A percentile compares a stretch with the other conserved stretches of the same genome.
These are phyloP conservation scores for Crotalus adamanteus DNA, from an alignment of 2,797 vertebrate genomes.

Conservation along the genomic window DNA sequence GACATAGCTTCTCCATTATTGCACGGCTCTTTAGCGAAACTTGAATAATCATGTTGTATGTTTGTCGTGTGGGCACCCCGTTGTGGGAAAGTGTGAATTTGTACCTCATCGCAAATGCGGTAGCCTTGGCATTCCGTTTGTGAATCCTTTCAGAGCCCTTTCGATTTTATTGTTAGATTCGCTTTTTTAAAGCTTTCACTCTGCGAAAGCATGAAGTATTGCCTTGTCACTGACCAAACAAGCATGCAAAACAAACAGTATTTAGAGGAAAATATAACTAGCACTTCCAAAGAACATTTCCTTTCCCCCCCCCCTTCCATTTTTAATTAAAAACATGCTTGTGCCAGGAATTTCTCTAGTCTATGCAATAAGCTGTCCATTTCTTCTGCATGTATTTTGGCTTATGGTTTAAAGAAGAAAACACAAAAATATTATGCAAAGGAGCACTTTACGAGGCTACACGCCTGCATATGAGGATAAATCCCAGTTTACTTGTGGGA, in stretches of 20 bases:
- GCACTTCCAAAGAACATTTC: conserved; percentile 61
- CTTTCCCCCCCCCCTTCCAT: not conserved
- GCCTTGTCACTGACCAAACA: conserved; percentile 15
- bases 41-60: not conserved
- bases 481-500: not conserved
- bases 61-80: not conserved
- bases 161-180: not conserved
- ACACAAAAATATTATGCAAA: not conserved
- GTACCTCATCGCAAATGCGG: conserved; percentile 8
- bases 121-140: not conserved
- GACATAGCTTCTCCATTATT: conserved; percentile 6
- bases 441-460: not conserved
- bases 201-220: not conserved
- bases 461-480: not conserved
- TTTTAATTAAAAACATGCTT: conserved; percentile 12
- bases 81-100: conserved; percentile 7
- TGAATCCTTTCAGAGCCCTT: not conserved
- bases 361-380: conserved; percentile 57
- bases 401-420: not conserved
- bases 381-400: not conserved
- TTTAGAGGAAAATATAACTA: conserved; percentile 54
- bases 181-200: conserved; percentile 11
- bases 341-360: conserved; percentile 54
- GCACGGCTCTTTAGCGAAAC: conserved; percentile 38
- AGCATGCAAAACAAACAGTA: conserved; percentile 45